phyloP scores from a whole-genome alignment of 2,113 vertebrate species.

The Takifugu bimaculatus region DNA sequence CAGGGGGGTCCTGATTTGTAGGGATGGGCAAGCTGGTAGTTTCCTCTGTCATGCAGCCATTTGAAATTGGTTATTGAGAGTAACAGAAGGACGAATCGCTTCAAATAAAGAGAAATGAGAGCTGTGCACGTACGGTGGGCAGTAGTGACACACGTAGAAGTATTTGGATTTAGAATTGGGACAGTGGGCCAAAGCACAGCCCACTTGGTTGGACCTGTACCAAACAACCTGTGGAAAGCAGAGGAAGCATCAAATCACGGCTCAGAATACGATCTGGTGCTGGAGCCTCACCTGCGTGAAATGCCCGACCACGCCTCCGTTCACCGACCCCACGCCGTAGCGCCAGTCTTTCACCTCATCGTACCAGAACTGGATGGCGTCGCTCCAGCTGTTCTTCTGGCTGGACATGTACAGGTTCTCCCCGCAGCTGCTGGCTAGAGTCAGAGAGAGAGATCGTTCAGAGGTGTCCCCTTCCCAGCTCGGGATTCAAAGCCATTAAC shows the following conservation, averaged over 20 bases:
- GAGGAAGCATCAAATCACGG: neutral
- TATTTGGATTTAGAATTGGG: slow-evolving; percentile 49
- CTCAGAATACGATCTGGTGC: neutral
- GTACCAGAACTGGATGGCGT: slow-evolving; percentile 51
- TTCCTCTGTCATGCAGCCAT: slow-evolving; percentile 53
- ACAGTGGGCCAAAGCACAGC: slow-evolving; percentile 60
- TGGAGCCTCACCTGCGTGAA: slow-evolving; percentile 54
- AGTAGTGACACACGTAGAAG: slow-evolving; percentile 74
- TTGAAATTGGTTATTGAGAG: too few relatives aligned
- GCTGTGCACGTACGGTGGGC: slow-evolving; percentile 60
- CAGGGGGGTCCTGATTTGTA: slow-evolving; percentile 55
- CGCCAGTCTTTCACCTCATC: slow-evolving; percentile 57
- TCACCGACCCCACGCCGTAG: slow-evolving; percentile 52
- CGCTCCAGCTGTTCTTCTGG: slow-evolving; percentile 30
- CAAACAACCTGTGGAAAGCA: slow-evolving; percentile 55
- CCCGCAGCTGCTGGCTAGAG: slow-evolving; percentile 55
- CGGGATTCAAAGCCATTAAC: too few relatives aligned
- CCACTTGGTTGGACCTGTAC: slow-evolving; percentile 59
- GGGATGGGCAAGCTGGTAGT: slow-evolving; percentile 34
- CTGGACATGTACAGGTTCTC: slow-evolving; percentile 66
- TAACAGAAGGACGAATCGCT: too few relatives aligned
- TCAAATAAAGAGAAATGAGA: neutral
- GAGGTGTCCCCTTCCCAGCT: neutral
- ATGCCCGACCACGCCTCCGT: slow-evolving; percentile 53
- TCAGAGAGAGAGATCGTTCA: neutral